Base-by-base conservation (phyloP, 1,140 invertebrate species). In the Lepidurus arcticus region DNA sequence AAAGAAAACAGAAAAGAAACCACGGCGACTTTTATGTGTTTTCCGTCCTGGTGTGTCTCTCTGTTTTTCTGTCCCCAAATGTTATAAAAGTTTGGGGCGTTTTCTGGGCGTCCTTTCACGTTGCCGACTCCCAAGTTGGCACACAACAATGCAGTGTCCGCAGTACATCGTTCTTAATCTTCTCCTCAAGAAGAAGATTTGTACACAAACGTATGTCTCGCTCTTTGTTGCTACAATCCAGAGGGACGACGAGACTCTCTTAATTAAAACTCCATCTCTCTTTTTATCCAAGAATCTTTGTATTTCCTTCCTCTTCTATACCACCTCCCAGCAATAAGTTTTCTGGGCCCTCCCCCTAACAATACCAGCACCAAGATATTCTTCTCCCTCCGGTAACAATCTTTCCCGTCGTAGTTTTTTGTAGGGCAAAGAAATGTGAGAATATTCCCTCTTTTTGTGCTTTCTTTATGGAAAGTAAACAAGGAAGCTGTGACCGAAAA, bases 251-350 rank as follows among this genome's bases (percentile, higher is more conserved):
- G 21, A 65, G 53, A 65, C 53, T 65, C 53, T 65, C 53, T 65
- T 65, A 65, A 65, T 65, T 65, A 65, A 65, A 65, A 65, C 53
- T 65, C 53, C n/a, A 65, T 65, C 53, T 65, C 9, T 21, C n/a
- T 65, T 65, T 65, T 65, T 65, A 65, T 65, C 53, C 53, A 65
- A 65, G 53, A 65, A 65, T 13, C 53, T 21, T 65, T 21, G 1
- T 16, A 10, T 47, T 47, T 16, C 21, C 47, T 21, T 65, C 47
- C 16, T 16, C 45, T 47, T 47, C 45, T 65, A 13, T 65, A 13
- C 47, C 16, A n/a, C 13, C 21, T 65, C 16, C 53, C 53, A 21
- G 21, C 53, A 65, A n/a, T n/a, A n/a, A 65, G 7, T n/a, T 21
- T 65, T 65, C 13, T 21, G 34, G 3, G 34, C 34, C 34, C 34